phyloP scores from a whole-genome alignment of 2,888 invertebrate species.

The Hydroisotoma schaefferi region DNA sequence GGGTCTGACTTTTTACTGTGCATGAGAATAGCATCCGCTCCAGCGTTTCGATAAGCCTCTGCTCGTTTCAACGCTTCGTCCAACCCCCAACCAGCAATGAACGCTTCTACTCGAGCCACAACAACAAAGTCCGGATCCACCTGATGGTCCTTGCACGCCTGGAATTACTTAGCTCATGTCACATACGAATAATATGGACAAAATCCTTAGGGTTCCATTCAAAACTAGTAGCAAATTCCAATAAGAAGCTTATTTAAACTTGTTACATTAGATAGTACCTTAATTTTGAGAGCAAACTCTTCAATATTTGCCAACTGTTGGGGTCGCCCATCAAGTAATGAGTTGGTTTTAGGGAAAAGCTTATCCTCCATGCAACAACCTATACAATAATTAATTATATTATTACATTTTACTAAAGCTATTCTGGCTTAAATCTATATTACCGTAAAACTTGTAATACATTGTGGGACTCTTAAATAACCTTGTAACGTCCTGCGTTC shows the following conservation, averaged over 20 bases:
- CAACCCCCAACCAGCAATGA: conserved; percentile 50
- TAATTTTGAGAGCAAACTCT: conserved; percentile 55
- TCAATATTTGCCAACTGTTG: conserved; percentile 54
- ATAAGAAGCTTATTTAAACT: background rate
- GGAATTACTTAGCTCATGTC: too few relatives aligned
- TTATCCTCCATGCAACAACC: conserved; percentile 55
- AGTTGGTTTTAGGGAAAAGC: conserved; percentile 55
- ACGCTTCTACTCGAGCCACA: conserved; percentile 55
- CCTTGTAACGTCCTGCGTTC: too few relatives aligned
- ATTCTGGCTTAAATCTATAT: too few relatives aligned
- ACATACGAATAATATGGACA: too few relatives aligned
- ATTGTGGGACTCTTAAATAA: too few relatives aligned
- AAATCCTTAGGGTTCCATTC: too few relatives aligned
- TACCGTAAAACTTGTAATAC: too few relatives aligned
- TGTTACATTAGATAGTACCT: conserved; percentile 50
- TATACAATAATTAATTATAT: conserved; percentile 30
- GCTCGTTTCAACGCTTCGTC: conserved; percentile 50
- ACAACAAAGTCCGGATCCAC: conserved; percentile 54
- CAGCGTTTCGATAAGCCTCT: conserved; percentile 50
- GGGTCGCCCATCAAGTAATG: conserved; percentile 52
- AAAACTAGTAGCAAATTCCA: background rate
- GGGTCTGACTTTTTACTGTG: conserved; percentile 54
- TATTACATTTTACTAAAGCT: background rate
- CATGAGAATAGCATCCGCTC: conserved; percentile 55
- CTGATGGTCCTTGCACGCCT: conserved; percentile 55